Conservation (phyloP, 2,113 vertebrate species). For the Cichladusa arquata region DNA sequence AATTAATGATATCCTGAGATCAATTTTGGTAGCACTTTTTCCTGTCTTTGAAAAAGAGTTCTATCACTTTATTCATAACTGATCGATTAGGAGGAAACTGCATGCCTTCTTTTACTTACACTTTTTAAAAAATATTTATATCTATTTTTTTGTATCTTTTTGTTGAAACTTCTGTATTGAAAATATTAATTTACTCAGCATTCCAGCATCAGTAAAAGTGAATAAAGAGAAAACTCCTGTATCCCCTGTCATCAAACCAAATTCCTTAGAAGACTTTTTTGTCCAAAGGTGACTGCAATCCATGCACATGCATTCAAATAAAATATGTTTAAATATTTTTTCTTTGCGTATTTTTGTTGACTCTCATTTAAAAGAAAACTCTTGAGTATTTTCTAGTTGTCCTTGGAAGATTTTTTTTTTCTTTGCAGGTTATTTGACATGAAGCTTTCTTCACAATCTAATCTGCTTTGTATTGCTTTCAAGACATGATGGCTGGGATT, state of each 20-base stretch:
- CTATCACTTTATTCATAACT: neutral
- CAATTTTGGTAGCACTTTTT: neutral
- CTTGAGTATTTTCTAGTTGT: neutral
- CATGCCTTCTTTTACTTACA: neutral
- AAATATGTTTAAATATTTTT: neutral
- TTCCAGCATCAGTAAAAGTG: conserved; percentile 38
- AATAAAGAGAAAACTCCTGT: neutral
- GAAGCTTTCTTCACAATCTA: conserved; percentile 27
- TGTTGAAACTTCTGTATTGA: conserved; percentile 69
- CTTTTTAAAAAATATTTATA: neutral
- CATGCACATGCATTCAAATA: neutral
- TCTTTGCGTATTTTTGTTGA: neutral
- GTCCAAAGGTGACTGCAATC: neutral
- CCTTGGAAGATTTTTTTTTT: conserved; percentile 27
- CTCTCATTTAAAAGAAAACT: neutral
- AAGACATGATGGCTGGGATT: conserved; percentile 15
- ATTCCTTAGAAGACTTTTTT: conserved; percentile 22
- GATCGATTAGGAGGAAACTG: neutral
- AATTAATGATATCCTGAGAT: neutral
- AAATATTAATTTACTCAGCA: conserved; percentile 60
- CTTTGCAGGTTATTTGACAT: conserved; percentile 29
- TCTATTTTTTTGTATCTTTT: conserved; percentile 37
- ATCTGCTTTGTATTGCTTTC: conserved; percentile 48
- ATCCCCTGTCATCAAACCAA: neutral
- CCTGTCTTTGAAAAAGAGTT: neutral